Conservation (phyloP, 2,797 vertebrate species). For the Thaleichthys pacificus region DNA sequence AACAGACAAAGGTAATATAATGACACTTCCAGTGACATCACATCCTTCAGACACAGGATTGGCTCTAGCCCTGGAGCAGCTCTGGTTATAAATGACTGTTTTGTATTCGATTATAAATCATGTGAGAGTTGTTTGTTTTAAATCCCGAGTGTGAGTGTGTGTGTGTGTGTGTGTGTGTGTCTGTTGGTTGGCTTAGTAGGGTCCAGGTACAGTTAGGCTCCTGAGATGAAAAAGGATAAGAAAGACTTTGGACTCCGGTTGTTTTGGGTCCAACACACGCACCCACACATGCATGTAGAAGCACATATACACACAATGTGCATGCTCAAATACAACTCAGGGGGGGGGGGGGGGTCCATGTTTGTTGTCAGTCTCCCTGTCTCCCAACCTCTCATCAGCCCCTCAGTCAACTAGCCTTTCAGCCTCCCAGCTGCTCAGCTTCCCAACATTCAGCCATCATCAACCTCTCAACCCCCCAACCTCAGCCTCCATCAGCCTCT, state of each 20-base stretch:
- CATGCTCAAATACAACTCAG: no score
- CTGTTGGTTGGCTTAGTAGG: neutral
- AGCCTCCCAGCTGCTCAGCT: no score
- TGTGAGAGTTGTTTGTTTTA: neutral
- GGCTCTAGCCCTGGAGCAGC: neutral
- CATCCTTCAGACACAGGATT: neutral
- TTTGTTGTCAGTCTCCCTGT: no score
- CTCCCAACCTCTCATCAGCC: no score
- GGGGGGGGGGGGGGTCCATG: no score
- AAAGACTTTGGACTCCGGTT: slow-evolving; percentile 40
- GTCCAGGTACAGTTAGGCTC: no score
- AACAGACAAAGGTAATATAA: neutral
- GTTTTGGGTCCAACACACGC: slow-evolving; percentile 32
- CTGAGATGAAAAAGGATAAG: no score
- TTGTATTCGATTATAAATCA: neutral
- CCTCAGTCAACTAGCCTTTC: no score
- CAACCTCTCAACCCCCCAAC: no score
- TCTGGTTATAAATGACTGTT: neutral
- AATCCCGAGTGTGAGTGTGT: slow-evolving; percentile 7
- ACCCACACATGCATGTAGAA: slow-evolving; percentile 1
- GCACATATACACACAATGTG: neutral
- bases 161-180: slow-evolving; percentile 18
- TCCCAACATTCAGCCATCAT: no score
- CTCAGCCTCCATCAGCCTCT: no score
- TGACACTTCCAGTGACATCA: neutral